A percentile compares a stretch with the other conserved stretches of the same genome.
Evolutionary conservation across 2,113 vertebrate genomes (phyloP).

Genomic region (Colinus virginianus): DNA sequence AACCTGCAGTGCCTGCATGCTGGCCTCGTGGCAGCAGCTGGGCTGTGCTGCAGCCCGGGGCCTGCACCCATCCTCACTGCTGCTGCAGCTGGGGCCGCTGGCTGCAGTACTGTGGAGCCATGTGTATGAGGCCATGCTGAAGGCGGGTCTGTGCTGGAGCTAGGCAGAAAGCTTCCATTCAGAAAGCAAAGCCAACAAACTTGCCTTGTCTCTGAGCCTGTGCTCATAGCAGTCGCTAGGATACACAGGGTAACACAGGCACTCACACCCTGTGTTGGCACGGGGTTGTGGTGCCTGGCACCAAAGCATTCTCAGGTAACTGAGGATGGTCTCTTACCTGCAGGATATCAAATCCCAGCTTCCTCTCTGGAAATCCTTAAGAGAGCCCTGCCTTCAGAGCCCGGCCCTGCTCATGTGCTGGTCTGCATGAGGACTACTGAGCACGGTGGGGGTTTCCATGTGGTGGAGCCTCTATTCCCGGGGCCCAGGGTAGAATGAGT

Average conservation of each 20-base stretch:
- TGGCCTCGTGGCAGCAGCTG: too few relatives aligned
- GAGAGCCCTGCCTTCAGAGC: too few relatives aligned
- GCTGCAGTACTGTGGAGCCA: accelerated
- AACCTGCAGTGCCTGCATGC: not conserved
- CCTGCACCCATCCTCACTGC: not conserved
- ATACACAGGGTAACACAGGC: not conserved
- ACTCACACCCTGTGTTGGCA: accelerated
- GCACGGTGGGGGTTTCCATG: not conserved
- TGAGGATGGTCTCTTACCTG: too few relatives aligned
- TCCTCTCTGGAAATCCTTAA: accelerated
- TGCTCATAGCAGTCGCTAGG: not conserved
- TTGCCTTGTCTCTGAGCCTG: not conserved
- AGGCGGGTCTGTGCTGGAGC: not conserved
- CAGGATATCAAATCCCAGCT: accelerated
- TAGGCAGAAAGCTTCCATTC: not conserved
- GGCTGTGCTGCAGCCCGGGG: not conserved
- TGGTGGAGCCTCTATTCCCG: accelerated
- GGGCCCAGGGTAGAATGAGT: not conserved
- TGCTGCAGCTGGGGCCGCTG: not conserved
- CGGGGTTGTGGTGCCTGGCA: too few relatives aligned
- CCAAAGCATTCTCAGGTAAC: not conserved
- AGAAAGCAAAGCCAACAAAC: not conserved
- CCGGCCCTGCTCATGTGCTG: accelerated
- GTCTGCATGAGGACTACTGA: accelerated
- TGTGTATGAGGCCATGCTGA: accelerated